phyloP scores from a whole-genome alignment of 35 echinoderm and acorn worm species.

The Nesometra sesokonis region DNA sequence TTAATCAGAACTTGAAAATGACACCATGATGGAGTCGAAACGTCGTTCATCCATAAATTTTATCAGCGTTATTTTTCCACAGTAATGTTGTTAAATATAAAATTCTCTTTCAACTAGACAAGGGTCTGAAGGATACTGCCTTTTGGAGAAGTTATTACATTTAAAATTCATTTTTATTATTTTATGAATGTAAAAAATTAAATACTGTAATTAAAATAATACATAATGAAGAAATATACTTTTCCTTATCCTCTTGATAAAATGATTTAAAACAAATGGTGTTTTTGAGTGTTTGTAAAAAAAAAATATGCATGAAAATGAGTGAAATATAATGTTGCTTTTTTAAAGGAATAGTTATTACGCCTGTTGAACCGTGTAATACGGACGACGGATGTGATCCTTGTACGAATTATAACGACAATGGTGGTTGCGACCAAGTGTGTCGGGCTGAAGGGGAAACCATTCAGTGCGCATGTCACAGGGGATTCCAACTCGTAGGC shows the following conservation, averaged over 20 bases:
- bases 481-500: background rate
- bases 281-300: background rate
- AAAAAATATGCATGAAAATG: background rate
- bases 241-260: background rate
- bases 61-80: no score
- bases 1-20: no score
- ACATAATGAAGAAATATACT: no score
- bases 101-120: no score
- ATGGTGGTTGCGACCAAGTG: background rate
- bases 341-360: background rate
- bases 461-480: background rate
- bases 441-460: background rate
- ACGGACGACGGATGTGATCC: background rate
- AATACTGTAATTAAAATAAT: no score
- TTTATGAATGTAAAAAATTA: no score
- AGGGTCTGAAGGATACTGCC: no score
- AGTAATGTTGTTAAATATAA: no score
- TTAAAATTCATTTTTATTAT: no score
- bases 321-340: background rate
- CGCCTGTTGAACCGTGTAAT: background rate
- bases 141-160: no score
- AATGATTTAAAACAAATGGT: background rate
- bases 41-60: no score
- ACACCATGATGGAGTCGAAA: no score
- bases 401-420: background rate